Evolutionary conservation across 2,888 invertebrate genomes (phyloP).

Genomic region (Empis livida): DNA sequence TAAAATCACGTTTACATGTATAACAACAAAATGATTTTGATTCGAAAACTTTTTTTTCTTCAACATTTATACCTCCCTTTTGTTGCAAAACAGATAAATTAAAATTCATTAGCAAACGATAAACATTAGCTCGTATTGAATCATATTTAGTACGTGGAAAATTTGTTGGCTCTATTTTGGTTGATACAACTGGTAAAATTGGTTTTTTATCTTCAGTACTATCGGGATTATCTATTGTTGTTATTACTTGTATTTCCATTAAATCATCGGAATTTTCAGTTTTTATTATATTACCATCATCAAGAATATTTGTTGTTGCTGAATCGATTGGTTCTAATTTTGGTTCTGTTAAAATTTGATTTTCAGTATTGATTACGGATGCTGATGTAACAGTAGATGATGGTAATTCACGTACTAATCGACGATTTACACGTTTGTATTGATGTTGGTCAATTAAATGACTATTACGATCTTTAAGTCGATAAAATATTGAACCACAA

Average conservation of each 20-base stretch:
- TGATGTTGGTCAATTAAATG: constrained; percentile 32
- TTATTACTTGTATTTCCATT: constrained; percentile 7
- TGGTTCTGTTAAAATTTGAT: constrained; percentile 10
- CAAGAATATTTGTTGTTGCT: no score
- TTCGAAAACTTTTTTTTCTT: constrained; percentile 29
- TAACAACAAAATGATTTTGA: constrained; percentile 38
- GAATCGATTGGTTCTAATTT: constrained; percentile 10
- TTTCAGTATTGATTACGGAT: constrained; percentile 11
- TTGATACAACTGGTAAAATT: constrained; percentile 4
- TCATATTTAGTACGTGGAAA: constrained; percentile 16
- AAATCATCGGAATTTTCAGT: background rate
- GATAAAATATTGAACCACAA: constrained; percentile 27
- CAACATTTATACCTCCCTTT: constrained; percentile 27
- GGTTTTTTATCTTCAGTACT: constrained; percentile 15
- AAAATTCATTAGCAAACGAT: constrained; percentile 32
- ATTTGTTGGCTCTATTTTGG: constrained; percentile 6
- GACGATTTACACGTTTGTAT: constrained; percentile 31
- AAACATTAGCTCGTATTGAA: constrained; percentile 29
- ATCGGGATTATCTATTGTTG: constrained; percentile 11
- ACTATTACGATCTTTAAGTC: constrained; percentile 31
- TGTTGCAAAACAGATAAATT: constrained; percentile 32
- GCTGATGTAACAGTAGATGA: constrained; percentile 15
- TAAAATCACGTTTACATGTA: constrained; percentile 53
- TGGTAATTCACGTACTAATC: constrained; percentile 25
- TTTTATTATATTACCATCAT: background rate